Evolutionary conservation across 1,140 invertebrate species (phyloP), one percentile per base, ranked within the genome.

Genomic region (Drosophila kurseongensis): DNA sequence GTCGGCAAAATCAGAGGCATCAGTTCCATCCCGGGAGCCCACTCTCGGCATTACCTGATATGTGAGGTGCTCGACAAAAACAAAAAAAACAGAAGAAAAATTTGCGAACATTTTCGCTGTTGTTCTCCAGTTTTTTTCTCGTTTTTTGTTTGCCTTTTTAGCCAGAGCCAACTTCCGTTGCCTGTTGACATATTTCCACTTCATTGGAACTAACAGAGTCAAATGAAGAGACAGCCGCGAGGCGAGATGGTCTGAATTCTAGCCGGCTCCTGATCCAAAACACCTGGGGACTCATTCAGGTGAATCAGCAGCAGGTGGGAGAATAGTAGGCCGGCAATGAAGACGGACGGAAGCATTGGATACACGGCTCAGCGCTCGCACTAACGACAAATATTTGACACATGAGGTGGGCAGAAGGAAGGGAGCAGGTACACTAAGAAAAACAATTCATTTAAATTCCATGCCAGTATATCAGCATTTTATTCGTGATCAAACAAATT

Each of bases 111-210:
- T 71, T 71, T 71, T 71, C 65, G 66, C 67, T 35, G 65, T 57
- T 71, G 67, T 41, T 56, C n/a, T 48, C 61, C 4, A 7, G 36
- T 77, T 50, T 35, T 32, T 32, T 32, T 32, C 29, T 32, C 6
- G 1, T 32, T 32, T 32, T 32, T 57, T 72, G n/a, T 51, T 78
- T 76, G 75, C 51, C 63, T 60, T 81, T 60, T 56, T 76, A 56
- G 83, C 65, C 60, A 66, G 47, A 60, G 83, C 83, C 83, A 88
- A 86, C 84, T 86, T 86, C 79, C 84, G 83, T 67, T 86, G 82
- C 83, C 78, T 88, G 84, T 89, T 88, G 84, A 88, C 84, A 88
- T 89, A 88, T 88, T 88, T 88, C 84, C 84, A 88, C 84, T 84
- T 88, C 84, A 88, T 89, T 88, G 80, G 65, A 78, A 84, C 57